phyloP scores from a whole-genome alignment of 2,888 invertebrate species.

The Lissonota sp. region DNA sequence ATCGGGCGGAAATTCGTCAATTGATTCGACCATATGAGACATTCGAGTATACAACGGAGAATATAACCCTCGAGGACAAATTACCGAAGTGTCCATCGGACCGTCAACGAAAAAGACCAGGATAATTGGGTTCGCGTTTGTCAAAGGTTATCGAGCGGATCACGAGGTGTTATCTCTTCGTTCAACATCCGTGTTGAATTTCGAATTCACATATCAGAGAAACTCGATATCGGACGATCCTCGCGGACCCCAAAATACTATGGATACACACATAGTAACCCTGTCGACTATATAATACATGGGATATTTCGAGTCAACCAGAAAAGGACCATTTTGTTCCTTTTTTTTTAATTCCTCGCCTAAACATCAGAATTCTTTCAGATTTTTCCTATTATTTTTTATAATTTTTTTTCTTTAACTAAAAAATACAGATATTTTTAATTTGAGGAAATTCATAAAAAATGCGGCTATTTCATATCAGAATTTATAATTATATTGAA shows the following conservation, averaged over 20 bases:
- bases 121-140: conserved; percentile 62
- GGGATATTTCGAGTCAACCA: too few relatives aligned
- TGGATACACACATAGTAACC: neutral
- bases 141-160: conserved; percentile 43
- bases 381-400: too few relatives aligned
- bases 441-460: too few relatives aligned
- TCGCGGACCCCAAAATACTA: conserved; percentile 17
- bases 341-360: too few relatives aligned
- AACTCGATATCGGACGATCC: conserved; percentile 29
- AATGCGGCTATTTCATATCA: too few relatives aligned
- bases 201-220: conserved; percentile 47
- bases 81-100: conserved; percentile 28
- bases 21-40: conserved; percentile 8
- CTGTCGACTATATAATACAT: too few relatives aligned
- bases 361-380: too few relatives aligned
- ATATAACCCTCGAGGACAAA: conserved; percentile 42
- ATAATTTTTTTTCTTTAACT: too few relatives aligned
- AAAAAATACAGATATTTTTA: too few relatives aligned
- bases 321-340: too few relatives aligned
- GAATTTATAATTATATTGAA: too few relatives aligned
- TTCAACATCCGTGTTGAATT: conserved; percentile 8
- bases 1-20: conserved; percentile 30
- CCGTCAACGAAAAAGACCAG: conserved; percentile 39
- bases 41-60: conserved; percentile 20
- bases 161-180: too few relatives aligned